Conservation (phyloP, 64 coral and sea anemone species). For the Montipora efflorescens region DNA sequence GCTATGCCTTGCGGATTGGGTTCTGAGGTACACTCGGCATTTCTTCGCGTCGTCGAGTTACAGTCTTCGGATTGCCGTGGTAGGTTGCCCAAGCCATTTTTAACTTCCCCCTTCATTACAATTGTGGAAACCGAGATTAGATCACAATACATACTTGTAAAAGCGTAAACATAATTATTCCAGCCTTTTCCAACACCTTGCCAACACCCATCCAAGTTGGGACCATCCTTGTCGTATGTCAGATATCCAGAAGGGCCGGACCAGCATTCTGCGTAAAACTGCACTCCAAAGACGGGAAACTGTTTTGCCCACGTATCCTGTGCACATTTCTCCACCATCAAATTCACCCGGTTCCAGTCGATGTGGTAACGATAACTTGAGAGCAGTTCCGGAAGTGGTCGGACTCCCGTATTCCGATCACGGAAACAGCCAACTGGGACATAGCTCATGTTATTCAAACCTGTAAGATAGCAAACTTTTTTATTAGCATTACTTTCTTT, state of each 20-base stretch:
- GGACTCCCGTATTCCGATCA: background rate
- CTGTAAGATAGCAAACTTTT: background rate
- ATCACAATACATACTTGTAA: slow-evolving; percentile 42
- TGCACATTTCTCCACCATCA: slow-evolving; percentile 47
- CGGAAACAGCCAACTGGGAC: slow-evolving; percentile 60
- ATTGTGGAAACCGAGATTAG: too few relatives aligned
- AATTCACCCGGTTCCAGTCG: slow-evolving; percentile 41
- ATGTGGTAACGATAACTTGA: slow-evolving; percentile 43
- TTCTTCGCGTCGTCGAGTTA: too few relatives aligned
- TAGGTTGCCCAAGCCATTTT: too few relatives aligned
- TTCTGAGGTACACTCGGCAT: too few relatives aligned
- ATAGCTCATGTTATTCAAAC: background rate
- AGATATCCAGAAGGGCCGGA: slow-evolving; percentile 33
- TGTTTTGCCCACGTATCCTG: slow-evolving; percentile 42
- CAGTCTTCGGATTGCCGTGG: too few relatives aligned
- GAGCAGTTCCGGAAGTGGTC: slow-evolving; percentile 36
- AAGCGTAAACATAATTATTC: slow-evolving; percentile 67
- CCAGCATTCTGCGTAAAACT: slow-evolving; percentile 75
- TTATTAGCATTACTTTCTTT: background rate
- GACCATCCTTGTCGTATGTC: slow-evolving; percentile 57
- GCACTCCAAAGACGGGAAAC: slow-evolving; percentile 61
- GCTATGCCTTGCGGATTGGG: too few relatives aligned
- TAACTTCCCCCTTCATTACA: too few relatives aligned
- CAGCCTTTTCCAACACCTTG: slow-evolving; percentile 32
- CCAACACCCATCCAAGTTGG: slow-evolving; percentile 50